Evolutionary conservation across 2,797 vertebrate genomes (phyloP), one percentile per base, ranked within the genome.

Genomic region (Champsocephalus esox): DNA sequence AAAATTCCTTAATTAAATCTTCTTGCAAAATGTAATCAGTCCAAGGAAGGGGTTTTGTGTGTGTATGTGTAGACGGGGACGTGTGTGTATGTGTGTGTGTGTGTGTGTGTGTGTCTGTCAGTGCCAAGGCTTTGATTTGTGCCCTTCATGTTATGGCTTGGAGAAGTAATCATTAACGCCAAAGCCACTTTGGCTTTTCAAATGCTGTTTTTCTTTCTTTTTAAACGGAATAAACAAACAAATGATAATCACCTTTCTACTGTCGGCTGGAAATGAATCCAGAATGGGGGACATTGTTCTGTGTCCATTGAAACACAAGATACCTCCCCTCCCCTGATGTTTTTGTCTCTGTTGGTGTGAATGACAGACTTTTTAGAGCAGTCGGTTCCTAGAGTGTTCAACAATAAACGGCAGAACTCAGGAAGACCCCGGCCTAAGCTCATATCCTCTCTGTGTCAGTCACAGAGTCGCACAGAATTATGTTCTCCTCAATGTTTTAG

Each of bases 1-100:
- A 95, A 96, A 96, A 96, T 96, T 96, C 95, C 95, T 96, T 96
- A 96, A 96, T 96, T 95, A 96, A 96, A 96, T 96, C 95, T 96
- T 95, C 94, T 94, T 95, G 95, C 94, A 95, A 96, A 96, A 96
- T 96, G 95, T 95, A 96, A 96, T 96, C 95, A 95, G 95, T 95
- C 95, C 95, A 95, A 95, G 94, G 95, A 96, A 94, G 93, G 90
- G 93, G 94, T 95, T 94, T 92, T 89, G 34, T 38, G 34, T 82
- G 88, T 79, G 84, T 82, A 62, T 77, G 82, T 50, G 82, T 50
- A 75, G 74, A 64, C 49, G 75, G 79, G 75, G 75, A 67, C 57
- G 70, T 64, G 68, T 77, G 73, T 66, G 75, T 46, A 8, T 73
- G 48, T 84, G 84, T 87, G 34, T 21, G 2, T 21, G 75, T 71